These are phyloP conservation scores for Furnarius figulus DNA, from an alignment of 2,113 vertebrate species.

Conservation along the genomic window DNA sequence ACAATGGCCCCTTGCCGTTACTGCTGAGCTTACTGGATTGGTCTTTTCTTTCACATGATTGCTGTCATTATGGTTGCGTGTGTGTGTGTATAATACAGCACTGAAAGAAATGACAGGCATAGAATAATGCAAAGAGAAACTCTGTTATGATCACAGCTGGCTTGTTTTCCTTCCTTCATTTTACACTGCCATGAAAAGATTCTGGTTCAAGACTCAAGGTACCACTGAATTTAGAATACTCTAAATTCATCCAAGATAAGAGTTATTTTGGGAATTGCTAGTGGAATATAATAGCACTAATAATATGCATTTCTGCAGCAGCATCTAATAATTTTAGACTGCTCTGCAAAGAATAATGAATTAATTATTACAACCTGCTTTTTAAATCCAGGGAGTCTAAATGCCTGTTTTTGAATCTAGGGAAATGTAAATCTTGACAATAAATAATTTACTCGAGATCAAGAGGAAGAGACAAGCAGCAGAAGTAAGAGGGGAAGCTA, in stretches of 20 bases:
- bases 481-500: neutral
- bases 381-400: neutral
- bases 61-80: neutral
- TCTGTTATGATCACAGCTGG: neutral
- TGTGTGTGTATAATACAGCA: neutral
- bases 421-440: constrained; percentile 5
- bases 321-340: neutral
- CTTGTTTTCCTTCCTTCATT: neutral
- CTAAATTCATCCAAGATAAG: neutral
- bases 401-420: constrained; percentile 6
- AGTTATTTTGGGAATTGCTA: constrained; percentile 8
- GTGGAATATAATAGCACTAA: neutral
- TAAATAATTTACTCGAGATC: constrained; percentile 51
- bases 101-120: neutral
- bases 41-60: neutral
- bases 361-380: constrained; percentile 31
- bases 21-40: neutral
- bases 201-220: neutral
- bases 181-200: neutral
- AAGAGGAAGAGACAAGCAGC: constrained; percentile 20
- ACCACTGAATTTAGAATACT: neutral
- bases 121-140: neutral
- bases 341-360: constrained; percentile 25
- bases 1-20: neutral
- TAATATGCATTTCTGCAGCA: constrained; percentile 6